Percentiles rank a stretch among this genome's conserved stretches.
These are phyloP conservation scores for Phoxinus dragarum DNA, from an alignment of 2,797 vertebrate species.

Conservation along the genomic window DNA sequence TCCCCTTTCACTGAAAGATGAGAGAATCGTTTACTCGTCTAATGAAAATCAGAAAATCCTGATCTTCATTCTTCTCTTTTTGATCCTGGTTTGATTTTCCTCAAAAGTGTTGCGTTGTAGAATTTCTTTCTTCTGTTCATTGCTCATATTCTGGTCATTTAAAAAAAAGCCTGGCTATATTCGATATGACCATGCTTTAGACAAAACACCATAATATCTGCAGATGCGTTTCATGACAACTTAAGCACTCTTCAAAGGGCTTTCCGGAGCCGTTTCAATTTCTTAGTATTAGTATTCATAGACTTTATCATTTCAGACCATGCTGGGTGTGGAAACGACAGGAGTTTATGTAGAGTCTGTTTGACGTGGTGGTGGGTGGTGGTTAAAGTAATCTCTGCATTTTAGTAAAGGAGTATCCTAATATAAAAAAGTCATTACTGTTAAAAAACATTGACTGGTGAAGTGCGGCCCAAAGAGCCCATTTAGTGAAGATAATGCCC, in stretches of 20 bases:
- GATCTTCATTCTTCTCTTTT: neutral
- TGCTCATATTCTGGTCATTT: neutral
- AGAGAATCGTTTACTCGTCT: constrained; percentile 6
- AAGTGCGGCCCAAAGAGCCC: neutral
- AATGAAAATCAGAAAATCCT: constrained; percentile 4
- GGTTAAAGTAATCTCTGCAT: constrained; percentile 32
- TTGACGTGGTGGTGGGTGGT: constrained; percentile 28
- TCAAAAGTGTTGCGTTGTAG: neutral
- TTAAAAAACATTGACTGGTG: constrained; percentile 10
- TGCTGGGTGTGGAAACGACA: constrained; percentile 7
- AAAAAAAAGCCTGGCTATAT: constrained; percentile 9
- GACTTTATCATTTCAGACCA: constrained; percentile 24
- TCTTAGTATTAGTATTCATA: constrained; percentile 16
- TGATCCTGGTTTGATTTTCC: neutral
- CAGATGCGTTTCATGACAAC: neutral
- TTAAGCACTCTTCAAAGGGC: constrained; percentile 7
- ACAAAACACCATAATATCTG: neutral
- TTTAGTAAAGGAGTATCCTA: constrained; percentile 16
- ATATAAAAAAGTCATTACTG: constrained; percentile 14
- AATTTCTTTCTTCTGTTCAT: neutral
- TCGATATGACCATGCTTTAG: constrained; percentile 7
- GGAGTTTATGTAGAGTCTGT: neutral
- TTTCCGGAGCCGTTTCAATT: neutral
- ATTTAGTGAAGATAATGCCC: constrained; percentile 26
- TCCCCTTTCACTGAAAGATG: constrained; percentile 16